A percentile compares a stretch with the other conserved stretches of the same genome.
Conservation (phyloP, 2,888 invertebrate species). For the Diarsia dahlii region DNA sequence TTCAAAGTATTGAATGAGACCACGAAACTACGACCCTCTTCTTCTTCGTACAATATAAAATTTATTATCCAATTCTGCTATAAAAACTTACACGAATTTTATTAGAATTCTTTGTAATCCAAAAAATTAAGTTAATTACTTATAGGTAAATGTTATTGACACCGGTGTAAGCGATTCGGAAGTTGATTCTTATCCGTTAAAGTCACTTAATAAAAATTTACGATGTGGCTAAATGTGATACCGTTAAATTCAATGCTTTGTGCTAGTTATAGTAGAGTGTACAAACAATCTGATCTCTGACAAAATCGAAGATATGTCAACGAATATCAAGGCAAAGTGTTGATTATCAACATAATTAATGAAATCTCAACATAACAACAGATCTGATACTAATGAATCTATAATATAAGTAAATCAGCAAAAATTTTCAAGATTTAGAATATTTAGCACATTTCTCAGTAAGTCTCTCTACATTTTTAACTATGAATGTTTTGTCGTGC, state of each 20-base stretch:
- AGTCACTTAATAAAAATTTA: slow-evolving; percentile 75
- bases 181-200: slow-evolving; percentile 79
- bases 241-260: slow-evolving; percentile 85
- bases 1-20: slow-evolving; percentile 77
- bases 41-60: slow-evolving; percentile 76
- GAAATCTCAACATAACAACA: slow-evolving; percentile 83
- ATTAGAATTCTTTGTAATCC: slow-evolving; percentile 88
- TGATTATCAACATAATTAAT: slow-evolving; percentile 73
- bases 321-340: slow-evolving; percentile 81
- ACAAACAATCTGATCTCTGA: slow-evolving; percentile 84
- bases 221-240: slow-evolving; percentile 88
- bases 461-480: slow-evolving; percentile 91
- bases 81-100: slow-evolving; percentile 89
- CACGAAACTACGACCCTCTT: slow-evolving; percentile 70
- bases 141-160: slow-evolving; percentile 85
- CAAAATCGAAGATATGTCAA: slow-evolving; percentile 88
- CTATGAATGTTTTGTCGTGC: slow-evolving; percentile 92
- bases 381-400: slow-evolving; percentile 88
- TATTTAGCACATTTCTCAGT: slow-evolving; percentile 91
- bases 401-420: slow-evolving; percentile 81
- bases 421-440: slow-evolving; percentile 87
- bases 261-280: slow-evolving; percentile 84
- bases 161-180: slow-evolving; percentile 82
- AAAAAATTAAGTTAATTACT: slow-evolving; percentile 84
- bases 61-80: slow-evolving; percentile 87